Evolutionary conservation across 2,888 invertebrate genomes (phyloP).

Genomic region (Hirtodrosophila histrioides): DNA sequence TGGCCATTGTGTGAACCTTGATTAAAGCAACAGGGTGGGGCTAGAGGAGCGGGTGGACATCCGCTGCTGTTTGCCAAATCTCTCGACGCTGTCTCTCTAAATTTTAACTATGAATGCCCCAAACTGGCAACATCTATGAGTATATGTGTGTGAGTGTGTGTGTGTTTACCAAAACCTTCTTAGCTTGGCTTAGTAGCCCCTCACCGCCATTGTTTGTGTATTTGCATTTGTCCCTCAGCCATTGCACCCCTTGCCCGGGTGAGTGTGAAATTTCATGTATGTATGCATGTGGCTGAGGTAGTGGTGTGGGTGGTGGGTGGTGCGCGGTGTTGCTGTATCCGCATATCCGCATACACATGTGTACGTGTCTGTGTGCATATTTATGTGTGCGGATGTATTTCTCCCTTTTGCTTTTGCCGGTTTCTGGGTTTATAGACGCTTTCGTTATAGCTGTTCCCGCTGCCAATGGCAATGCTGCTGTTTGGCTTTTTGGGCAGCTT

Average conservation of each 20-base stretch:
- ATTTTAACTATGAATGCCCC: slow-evolving; percentile 77
- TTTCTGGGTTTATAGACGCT: slow-evolving; percentile 50
- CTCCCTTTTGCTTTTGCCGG: slow-evolving; percentile 65
- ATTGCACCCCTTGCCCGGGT: slow-evolving; percentile 26
- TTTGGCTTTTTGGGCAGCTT: slow-evolving; percentile 48
- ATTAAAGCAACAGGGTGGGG: slow-evolving; percentile 57
- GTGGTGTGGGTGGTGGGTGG: slow-evolving; percentile 4
- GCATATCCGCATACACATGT: slow-evolving; percentile 11
- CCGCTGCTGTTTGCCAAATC: slow-evolving; percentile 71
- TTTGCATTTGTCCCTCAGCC: slow-evolving; percentile 65
- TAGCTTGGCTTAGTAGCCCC: slow-evolving; percentile 79
- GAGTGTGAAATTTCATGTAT: slow-evolving; percentile 74
- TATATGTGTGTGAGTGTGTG: slow-evolving; percentile 25
- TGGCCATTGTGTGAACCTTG: slow-evolving; percentile 72
- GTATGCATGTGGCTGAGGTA: slow-evolving; percentile 36
- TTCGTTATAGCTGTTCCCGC: slow-evolving; percentile 23
- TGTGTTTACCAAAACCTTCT: slow-evolving; percentile 78
- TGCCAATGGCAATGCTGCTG: slow-evolving; percentile 33
- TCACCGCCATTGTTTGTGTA: slow-evolving; percentile 75
- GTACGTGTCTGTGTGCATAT: slow-evolving; percentile 14
- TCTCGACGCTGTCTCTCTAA: slow-evolving; percentile 76
- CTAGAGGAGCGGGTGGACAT: slow-evolving; percentile 1
- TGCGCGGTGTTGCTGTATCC: too few species aligned
- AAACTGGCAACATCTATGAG: slow-evolving; percentile 39
- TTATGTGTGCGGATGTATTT: slow-evolving; percentile 17